Evolutionary conservation across 2,888 invertebrate genomes (phyloP).

Genomic region (Clusia tigrina): DNA sequence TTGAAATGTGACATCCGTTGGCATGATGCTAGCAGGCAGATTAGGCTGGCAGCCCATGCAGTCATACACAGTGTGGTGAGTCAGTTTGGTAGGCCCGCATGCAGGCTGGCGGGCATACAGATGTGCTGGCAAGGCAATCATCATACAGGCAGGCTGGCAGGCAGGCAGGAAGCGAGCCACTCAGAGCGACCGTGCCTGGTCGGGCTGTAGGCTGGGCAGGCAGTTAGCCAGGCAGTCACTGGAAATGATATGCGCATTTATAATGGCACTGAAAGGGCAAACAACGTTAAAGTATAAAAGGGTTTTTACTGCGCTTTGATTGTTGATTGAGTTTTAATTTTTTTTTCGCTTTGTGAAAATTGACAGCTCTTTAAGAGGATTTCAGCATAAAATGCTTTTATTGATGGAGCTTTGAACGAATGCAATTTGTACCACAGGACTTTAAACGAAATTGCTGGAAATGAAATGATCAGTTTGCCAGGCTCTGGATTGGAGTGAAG

Average conservation of each 20-base stretch:
- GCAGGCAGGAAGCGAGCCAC: too few relatives aligned
- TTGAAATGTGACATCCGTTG: slow-evolving; percentile 5
- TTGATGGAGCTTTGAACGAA: slow-evolving; percentile 52
- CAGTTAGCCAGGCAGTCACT: slow-evolving; percentile 1
- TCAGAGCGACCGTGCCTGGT: too few relatives aligned
- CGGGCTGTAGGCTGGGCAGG: slow-evolving; percentile 1
- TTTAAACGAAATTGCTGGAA: too few relatives aligned
- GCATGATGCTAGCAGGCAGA: neutral
- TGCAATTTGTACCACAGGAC: slow-evolving; percentile 56
- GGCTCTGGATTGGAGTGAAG: too few relatives aligned
- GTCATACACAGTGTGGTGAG: too few relatives aligned
- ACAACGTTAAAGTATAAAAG: neutral
- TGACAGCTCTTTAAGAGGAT: slow-evolving; percentile 42
- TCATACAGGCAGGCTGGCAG: too few relatives aligned
- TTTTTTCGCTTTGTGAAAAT: slow-evolving; percentile 32
- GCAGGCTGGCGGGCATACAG: too few relatives aligned
- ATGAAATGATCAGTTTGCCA: too few relatives aligned
- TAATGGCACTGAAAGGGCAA: slow-evolving; percentile 8
- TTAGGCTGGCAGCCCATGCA: neutral
- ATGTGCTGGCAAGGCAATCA: too few relatives aligned
- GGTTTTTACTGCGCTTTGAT: slow-evolving; percentile 43
- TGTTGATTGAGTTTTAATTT: slow-evolving; percentile 53
- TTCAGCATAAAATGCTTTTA: slow-evolving; percentile 54
- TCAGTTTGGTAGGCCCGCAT: too few relatives aligned
- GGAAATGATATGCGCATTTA: slow-evolving; percentile 23